Percentiles rank a stretch among this genome's conserved stretches.
These are phyloP conservation scores for Dyspetes luteomarginatus DNA, from an alignment of 2,888 invertebrate species.

Conservation along the genomic window DNA sequence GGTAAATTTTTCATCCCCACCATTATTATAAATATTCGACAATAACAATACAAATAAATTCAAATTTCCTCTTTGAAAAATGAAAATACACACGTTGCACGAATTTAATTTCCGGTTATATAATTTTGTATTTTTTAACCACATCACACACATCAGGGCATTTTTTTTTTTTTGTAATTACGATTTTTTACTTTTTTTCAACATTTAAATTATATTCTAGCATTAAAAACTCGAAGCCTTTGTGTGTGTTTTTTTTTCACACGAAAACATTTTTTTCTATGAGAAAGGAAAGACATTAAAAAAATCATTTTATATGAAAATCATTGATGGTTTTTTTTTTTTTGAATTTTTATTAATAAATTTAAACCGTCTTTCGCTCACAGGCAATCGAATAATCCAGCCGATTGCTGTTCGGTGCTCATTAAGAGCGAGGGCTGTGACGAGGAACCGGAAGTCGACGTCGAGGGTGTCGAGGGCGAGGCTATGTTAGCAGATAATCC, in stretches of 20 bases:
- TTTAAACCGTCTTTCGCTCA: neutral
- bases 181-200: no score
- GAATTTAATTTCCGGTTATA: no score
- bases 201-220: no score
- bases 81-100: no score
- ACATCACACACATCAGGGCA: no score
- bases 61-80: no score
- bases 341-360: neutral
- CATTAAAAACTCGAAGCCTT: no score
- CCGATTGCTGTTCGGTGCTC: conserved; percentile 82
- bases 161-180: no score
- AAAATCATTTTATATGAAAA: no score
- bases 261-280: no score
- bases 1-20: conserved; percentile 68
- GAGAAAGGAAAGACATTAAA: neutral
- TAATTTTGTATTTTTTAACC: no score
- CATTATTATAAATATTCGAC: neutral
- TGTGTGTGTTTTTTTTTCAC: no score
- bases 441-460: conserved; percentile 81
- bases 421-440: conserved; percentile 82
- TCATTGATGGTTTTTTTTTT: neutral
- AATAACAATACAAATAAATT: conserved; percentile 12
- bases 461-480: conserved; percentile 84
- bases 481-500: conserved; percentile 79
- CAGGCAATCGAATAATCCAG: conserved; percentile 82